Conservation (phyloP, 1,140 invertebrate species). For the Trypoxylus dichotomus region DNA sequence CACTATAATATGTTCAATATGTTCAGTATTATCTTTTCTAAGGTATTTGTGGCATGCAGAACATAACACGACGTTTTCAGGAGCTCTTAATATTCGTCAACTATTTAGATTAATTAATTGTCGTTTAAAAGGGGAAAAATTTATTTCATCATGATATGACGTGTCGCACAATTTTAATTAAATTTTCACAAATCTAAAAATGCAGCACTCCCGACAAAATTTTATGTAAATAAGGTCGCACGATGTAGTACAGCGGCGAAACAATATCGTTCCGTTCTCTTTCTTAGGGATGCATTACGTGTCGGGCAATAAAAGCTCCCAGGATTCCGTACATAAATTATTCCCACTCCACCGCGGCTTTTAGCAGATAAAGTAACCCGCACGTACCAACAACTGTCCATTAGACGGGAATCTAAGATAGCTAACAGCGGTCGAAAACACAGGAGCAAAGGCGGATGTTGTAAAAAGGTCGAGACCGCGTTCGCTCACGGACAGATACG, state of each 20-base stretch:
- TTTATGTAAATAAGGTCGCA: constrained; percentile 13
- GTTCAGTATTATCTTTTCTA: no score
- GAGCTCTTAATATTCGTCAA: no score
- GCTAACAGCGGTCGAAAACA: constrained; percentile 23
- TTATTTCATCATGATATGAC: neutral
- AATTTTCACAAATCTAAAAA: neutral
- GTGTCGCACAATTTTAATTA: neutral
- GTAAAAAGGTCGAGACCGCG: constrained; percentile 12
- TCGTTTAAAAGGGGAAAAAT: no score
- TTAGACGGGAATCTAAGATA: constrained; percentile 21
- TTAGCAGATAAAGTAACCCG: constrained; percentile 21
- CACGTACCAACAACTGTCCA: constrained; percentile 20
- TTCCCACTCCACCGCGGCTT: constrained; percentile 3
- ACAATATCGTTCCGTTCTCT: neutral
- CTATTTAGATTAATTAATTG: no score
- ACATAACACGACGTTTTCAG: no score
- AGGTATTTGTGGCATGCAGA: no score
- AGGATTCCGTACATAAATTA: constrained; percentile 24
- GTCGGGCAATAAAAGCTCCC: constrained; percentile 14
- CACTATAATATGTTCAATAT: no score
- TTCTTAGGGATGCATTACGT: constrained; percentile 13
- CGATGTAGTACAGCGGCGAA: neutral
- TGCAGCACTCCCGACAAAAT: neutral
- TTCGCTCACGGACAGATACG: neutral
- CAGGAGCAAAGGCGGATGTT: neutral